Conservation (phyloP, 2,888 invertebrate genomes). For the Crepidodera aurea region DNA sequence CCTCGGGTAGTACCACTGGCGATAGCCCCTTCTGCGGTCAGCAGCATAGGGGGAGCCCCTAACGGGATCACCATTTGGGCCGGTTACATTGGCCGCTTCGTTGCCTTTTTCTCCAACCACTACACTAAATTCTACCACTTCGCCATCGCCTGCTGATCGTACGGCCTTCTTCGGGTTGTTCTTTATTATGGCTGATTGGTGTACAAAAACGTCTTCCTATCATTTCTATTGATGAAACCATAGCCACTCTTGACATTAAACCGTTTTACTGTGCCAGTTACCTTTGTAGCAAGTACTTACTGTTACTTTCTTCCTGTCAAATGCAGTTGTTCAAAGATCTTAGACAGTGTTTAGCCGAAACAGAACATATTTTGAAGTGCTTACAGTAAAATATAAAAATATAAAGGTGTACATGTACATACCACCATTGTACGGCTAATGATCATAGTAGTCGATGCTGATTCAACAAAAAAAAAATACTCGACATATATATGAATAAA, state of each 20-base stretch:
- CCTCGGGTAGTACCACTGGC: slow-evolving; percentile 69
- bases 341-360: no score
- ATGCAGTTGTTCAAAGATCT: no score
- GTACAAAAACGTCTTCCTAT: slow-evolving; percentile 99
- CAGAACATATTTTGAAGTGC: no score
- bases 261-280: slow-evolving; percentile 99
- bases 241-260: slow-evolving; percentile 98
- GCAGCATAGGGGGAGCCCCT: slow-evolving; percentile 97
- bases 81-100: slow-evolving; percentile 98
- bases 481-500: no score
- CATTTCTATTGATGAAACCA: slow-evolving; percentile 98
- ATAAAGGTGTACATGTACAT: no score
- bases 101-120: slow-evolving; percentile 98
- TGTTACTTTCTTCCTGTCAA: no score
- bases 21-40: slow-evolving; percentile 81
- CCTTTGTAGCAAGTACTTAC: slow-evolving; percentile 95
- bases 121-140: slow-evolving; percentile 98
- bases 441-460: no score
- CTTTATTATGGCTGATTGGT: slow-evolving; percentile 95
- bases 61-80: slow-evolving; percentile 93
- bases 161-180: slow-evolving; percentile 99
- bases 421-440: no score
- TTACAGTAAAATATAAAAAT: no score
- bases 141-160: slow-evolving; percentile 97
- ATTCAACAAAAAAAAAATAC: no score